phyloP scores from a whole-genome alignment of 23 tunicate species.

The Ascidia mentula region DNA sequence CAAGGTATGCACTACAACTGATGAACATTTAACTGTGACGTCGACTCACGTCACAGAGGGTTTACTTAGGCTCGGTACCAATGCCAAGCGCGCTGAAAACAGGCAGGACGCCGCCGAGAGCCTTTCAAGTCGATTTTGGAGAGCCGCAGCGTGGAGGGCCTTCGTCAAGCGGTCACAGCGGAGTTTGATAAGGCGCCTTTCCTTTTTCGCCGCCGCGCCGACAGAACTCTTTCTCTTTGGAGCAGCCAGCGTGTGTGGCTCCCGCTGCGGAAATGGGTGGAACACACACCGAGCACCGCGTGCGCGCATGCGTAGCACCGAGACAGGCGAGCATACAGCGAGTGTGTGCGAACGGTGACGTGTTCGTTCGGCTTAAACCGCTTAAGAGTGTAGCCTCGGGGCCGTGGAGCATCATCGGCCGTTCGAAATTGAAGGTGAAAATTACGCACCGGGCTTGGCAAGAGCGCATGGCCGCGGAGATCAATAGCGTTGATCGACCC shows the following conservation, averaged over 20 bases:
- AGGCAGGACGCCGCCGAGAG: not conserved
- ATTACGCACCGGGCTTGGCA: constrained; percentile 3
- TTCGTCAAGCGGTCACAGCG: not conserved
- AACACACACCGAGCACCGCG: constrained; percentile 16
- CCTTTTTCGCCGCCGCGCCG: not conserved
- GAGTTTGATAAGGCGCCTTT: not conserved
- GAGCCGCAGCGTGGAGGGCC: too few relatives aligned
- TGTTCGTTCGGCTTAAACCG: constrained; percentile 11
- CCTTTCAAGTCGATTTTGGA: constrained; percentile 6
- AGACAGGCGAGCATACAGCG: not conserved
- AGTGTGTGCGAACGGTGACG: constrained; percentile 2
- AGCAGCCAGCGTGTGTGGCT: not conserved
- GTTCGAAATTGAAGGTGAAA: constrained; percentile 9
- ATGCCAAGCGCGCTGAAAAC: not conserved
- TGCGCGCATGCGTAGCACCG: not conserved
- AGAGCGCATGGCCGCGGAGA: not conserved
- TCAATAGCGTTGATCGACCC: not conserved
- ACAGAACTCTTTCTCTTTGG: not conserved
- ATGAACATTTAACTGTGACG: not conserved
- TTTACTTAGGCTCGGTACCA: not conserved
- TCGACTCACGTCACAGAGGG: not conserved
- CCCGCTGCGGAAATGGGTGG: not conserved
- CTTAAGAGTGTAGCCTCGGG: constrained; percentile 7
- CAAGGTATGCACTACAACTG: too few relatives aligned
- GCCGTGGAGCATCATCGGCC: not conserved